Evolutionary conservation across 2,888 invertebrate species (phyloP), one percentile per base, ranked within the genome.

Genomic region (Torymus auratus): DNA sequence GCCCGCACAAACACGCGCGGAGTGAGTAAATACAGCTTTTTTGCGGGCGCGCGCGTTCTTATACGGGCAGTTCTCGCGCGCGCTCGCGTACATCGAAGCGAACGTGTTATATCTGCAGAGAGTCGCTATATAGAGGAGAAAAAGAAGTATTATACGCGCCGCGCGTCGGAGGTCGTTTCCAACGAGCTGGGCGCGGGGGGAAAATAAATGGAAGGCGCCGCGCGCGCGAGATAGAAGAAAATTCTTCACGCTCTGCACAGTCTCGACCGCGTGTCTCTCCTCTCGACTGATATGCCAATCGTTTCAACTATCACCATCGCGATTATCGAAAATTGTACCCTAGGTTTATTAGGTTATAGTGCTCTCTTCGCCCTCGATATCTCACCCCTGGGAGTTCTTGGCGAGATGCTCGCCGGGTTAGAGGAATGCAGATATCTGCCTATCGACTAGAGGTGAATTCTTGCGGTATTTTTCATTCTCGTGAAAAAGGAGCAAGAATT

Each of bases 241-340:
- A 71, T 20, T 71, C 41, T 41, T 41, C 12, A 62, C 62, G 52
- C 20, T 58, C 50, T n/a, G n/a, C 12, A 15, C 12, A 15, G 5
- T 77, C 28, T 15, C 41, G 11, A 2, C 14, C 41, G 55, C 60
- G 28, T 41, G 41, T 41, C 41, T 41, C 41, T 41, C 73, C 77
- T 78, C 65, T 78, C 65, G 75, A 84, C 82, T 85, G 85, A 85
- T 85, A 85, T 85, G 85, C 85, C 83, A 84, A 83, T 75, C 78
- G 83, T 83, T 83, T 74, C 71, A 61, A 67, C 69, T 69, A 83
- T 74, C 72, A 82, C 65, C 78, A 73, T 23, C 65, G 60, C 80
- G 82, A 81, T 84, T 73, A 81, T 80, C 75, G 65, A 78, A 74
- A 68, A 75, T 80, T 80, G 72, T 71, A 76, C 80, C 76, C 76